Evolutionary conservation across 2,797 vertebrate genomes (phyloP).

Genomic region (Falco columbarius): DNA sequence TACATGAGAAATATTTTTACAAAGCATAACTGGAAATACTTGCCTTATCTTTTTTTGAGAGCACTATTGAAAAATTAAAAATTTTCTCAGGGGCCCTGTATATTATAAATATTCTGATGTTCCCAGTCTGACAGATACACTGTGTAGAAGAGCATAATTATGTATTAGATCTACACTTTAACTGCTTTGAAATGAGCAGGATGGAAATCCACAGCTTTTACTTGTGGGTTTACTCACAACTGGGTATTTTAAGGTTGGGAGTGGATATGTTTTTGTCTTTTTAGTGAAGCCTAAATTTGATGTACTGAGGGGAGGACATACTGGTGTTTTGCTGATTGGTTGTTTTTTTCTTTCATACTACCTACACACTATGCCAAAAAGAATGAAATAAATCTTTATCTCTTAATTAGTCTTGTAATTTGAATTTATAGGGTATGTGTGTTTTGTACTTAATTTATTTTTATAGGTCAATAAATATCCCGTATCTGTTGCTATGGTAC

Average conservation of each 20-base stretch:
- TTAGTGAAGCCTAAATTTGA: not conserved
- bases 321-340: not conserved
- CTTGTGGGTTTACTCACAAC: not conserved
- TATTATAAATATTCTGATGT: not conserved
- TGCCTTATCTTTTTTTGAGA: not conserved
- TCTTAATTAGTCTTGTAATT: not conserved
- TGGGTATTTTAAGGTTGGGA: not conserved
- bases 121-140: not conserved
- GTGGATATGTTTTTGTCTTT: not conserved
- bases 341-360: not conserved
- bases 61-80: not conserved
- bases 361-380: not conserved
- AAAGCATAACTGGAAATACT: not conserved
- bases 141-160: not conserved
- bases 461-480: not conserved
- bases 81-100: accelerated
- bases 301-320: not conserved
- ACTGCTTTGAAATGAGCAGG: not conserved
- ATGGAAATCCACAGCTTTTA: not conserved
- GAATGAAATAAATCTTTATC: not conserved
- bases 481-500: not conserved
- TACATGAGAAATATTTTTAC: not conserved
- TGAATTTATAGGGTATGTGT: not conserved
- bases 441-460: not conserved
- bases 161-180: not conserved